A percentile compares a stretch with the other conserved stretches of the same genome.
Conservation (phyloP, 2,113 vertebrate species). For the Antechinus flavipes region DNA sequence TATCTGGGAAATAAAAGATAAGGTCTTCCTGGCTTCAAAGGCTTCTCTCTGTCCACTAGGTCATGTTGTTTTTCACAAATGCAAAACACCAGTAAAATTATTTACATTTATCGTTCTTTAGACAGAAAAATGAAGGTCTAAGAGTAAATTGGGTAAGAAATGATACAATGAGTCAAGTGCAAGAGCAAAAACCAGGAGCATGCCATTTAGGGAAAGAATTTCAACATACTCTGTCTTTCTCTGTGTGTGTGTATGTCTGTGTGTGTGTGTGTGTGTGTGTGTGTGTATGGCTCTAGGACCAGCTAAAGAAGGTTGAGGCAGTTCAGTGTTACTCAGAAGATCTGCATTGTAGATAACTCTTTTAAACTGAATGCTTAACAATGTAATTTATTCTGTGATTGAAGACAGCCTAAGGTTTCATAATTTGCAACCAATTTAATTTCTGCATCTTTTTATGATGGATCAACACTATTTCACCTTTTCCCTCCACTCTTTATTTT, state of each 20-base stretch:
- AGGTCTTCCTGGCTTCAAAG: neutral
- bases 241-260: too few species aligned
- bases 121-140: neutral
- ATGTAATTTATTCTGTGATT: neutral
- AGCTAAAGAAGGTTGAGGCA: slow-evolving; percentile 64
- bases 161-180: neutral
- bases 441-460: slow-evolving; percentile 33
- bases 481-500: slow-evolving; percentile 6
- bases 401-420: slow-evolving; percentile 60
- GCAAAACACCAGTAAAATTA: neutral
- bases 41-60: neutral
- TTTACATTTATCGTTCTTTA: slow-evolving; percentile 28
- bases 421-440: slow-evolving; percentile 58
- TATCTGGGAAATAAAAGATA: too few species aligned
- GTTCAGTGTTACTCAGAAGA: slow-evolving; percentile 36
- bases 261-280: too few species aligned
- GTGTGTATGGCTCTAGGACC: neutral
- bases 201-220: neutral
- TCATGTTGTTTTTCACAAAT: neutral
- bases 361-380: slow-evolving; percentile 42
- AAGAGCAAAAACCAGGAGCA: neutral
- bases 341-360: slow-evolving; percentile 71
- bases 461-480: slow-evolving; percentile 36
- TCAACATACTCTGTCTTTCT: slow-evolving; percentile 1
- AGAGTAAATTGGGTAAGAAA: neutral